Base-by-base conservation (phyloP, 1,140 invertebrate genomes). In the Lepidurus arcticus region DNA sequence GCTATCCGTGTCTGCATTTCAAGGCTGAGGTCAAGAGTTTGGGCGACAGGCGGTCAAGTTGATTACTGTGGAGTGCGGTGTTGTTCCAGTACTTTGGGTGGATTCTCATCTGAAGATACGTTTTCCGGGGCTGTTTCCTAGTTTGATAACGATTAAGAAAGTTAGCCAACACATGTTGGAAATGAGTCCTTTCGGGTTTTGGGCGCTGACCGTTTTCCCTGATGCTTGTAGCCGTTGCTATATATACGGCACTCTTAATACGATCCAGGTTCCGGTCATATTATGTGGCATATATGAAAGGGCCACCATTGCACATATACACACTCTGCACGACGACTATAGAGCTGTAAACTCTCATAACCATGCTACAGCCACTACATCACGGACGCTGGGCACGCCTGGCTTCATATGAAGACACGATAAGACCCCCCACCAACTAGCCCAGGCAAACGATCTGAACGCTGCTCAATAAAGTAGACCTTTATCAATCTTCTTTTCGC, bases 271-370 rank as follows among this genome's bases (percentile, higher is more conserved):
- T 65, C 53, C 53, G n/a, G n/a, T 65, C 53, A 65, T 65, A 65
- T 65, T 65, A 65, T 65, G 53, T 65, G 53, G 53, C 53, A 65
- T 65, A 65, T 65, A 65, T 65, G 53, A 65, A 65, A 65, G 53
- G 13, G 53, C 53, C 21, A 65, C 16, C 53, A 65, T 65, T 16
- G 53, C 53, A 65, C 53, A 21, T 65, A 13, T 65, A 65, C 53
- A 65, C 53, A 65, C 53, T 65, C 53, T 21, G 16, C 53, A 65
- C n/a, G 53, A 65, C 53, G 53, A 65, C 53, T 65, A 65, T 65
- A 16, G 53, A 65, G 53, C 53, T 65, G 53, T 65, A 65, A 65
- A 65, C 53, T 65, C 53, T 65, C 53, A 65, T 65, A 65, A 65
- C 53, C 53, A 65, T 65, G 53, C 53, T 65, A 65, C 53, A 21